Base-by-base conservation (phyloP, 2,113 vertebrate species). In the Grammomys dolichurus region DNA sequence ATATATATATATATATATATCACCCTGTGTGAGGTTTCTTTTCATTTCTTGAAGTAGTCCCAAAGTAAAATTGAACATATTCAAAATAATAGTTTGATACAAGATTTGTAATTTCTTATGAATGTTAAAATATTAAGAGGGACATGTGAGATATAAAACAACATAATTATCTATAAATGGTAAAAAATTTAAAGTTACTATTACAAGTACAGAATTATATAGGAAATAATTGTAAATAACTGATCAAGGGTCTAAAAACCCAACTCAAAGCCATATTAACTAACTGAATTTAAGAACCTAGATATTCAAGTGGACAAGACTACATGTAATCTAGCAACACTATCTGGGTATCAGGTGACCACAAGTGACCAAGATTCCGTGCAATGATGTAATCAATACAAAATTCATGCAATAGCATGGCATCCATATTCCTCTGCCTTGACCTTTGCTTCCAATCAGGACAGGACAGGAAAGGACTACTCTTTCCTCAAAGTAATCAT, bases 61-160 rank as follows among this genome's bases (percentile, higher is more conserved):
- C 31, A 78, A 95, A 87, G 77, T 65, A 95, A 96, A 94, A 84
- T 65, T 75, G n/a, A 43, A 87, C 46, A 95, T 82, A 87, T 92
- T 91, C 8, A 90, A 93, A 78, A 91, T 94, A 69, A 77, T 67
- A 84, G 3, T 54, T 84, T 12, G 11, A 69, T 73, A 7, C 5
- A 86, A 94, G 6, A 2, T 56, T 86, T 91, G 9, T 80, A 94
- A 89, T 56, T 97, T 36, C 63, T 82, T 76, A 85, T 80, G 90
- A 87, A 5, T 93, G 17, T 89, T 87, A 60, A 72, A 95, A 70
- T 46, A 93, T 89, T 89, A 87, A 77, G 89, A 58, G 87, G 91
- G 14, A 90, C 4, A 70, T 10, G 58, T 7, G 60, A 86, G 40
- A 87, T 72, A 69, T 43, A 85, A 93, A 96, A 91, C 43, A 91